Evolutionary conservation across 2,888 invertebrate species (phyloP).

Genomic region (Phortica magna): DNA sequence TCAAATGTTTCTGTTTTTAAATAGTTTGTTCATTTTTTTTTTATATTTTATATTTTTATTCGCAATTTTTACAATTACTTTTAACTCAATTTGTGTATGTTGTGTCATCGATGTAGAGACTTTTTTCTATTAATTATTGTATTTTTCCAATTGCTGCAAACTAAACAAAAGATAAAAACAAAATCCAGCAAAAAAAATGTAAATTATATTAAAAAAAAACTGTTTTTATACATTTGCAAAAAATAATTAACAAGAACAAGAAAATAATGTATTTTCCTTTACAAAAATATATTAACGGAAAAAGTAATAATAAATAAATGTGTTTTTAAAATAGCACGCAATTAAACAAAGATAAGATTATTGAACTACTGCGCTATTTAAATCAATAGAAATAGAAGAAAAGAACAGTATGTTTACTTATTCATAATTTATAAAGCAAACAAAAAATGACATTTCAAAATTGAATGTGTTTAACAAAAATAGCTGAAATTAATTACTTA

Average conservation of each 20-base stretch:
- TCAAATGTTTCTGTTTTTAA: slow-evolving; percentile 9
- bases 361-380: slow-evolving; percentile 5
- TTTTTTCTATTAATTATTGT: background rate
- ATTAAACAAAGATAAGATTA: background rate
- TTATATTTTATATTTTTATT: background rate
- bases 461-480: background rate
- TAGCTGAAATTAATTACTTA: slow-evolving; percentile 26
- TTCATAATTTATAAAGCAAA: background rate
- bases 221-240: slow-evolving; percentile 33
- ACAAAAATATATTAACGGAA: slow-evolving; percentile 66
- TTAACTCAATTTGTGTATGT: slow-evolving; percentile 7
- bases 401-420: background rate
- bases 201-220: slow-evolving; percentile 20
- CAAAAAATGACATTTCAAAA: background rate
- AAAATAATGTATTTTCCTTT: slow-evolving; percentile 64
- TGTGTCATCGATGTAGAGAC: background rate
- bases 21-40: background rate
- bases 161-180: background rate
- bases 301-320: slow-evolving; percentile 28
- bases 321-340: background rate
- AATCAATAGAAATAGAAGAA: slow-evolving; percentile 8
- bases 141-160: background rate
- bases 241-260: slow-evolving; percentile 34
- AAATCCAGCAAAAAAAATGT: slow-evolving; percentile 19
- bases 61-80: background rate